phyloP scores from a whole-genome alignment of 2,113 vertebrate species.

The Corythornis vintsioides region DNA sequence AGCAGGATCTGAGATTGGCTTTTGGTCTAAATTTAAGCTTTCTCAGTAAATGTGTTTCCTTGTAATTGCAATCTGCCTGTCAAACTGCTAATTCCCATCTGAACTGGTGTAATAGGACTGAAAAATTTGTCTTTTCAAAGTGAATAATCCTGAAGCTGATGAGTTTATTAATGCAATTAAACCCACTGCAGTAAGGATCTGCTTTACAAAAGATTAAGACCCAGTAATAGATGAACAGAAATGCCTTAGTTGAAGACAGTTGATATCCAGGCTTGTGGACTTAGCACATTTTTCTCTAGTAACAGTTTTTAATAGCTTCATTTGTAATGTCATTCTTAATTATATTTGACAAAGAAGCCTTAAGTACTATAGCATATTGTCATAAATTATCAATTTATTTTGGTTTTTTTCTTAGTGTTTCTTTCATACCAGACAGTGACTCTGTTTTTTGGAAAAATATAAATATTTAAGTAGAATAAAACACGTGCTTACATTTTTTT shows the following conservation, averaged over 20 bases:
- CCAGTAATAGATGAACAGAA: slow-evolving; percentile 24
- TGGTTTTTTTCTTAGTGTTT: background rate
- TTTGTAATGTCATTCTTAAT: slow-evolving; percentile 22
- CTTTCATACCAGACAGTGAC: background rate
- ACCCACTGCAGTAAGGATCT: background rate
- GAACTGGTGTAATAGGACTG: slow-evolving; percentile 24
- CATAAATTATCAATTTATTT: background rate
- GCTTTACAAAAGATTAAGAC: slow-evolving; percentile 29
- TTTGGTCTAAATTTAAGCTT: slow-evolving; percentile 17
- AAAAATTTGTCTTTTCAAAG: slow-evolving; percentile 41
- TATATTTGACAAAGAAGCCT: slow-evolving; percentile 14
- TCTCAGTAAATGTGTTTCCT: background rate
- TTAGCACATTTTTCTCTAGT: slow-evolving; percentile 38
- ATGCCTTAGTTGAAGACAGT: slow-evolving; percentile 5
- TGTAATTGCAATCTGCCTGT: slow-evolving; percentile 32
- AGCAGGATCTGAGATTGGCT: slow-evolving; percentile 10
- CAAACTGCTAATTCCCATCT: slow-evolving; percentile 8
- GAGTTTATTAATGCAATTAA: slow-evolving; percentile 53
- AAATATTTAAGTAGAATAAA: background rate
- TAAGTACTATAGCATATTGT: background rate
- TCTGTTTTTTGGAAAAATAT: background rate
- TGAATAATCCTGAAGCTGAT: slow-evolving; percentile 24
- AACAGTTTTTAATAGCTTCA: slow-evolving; percentile 10
- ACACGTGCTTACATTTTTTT: background rate
- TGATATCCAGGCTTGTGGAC: background rate